These are phyloP conservation scores for Chymomyza caudatula DNA, from an alignment of 2,888 invertebrate genomes.

Conservation along the genomic window DNA sequence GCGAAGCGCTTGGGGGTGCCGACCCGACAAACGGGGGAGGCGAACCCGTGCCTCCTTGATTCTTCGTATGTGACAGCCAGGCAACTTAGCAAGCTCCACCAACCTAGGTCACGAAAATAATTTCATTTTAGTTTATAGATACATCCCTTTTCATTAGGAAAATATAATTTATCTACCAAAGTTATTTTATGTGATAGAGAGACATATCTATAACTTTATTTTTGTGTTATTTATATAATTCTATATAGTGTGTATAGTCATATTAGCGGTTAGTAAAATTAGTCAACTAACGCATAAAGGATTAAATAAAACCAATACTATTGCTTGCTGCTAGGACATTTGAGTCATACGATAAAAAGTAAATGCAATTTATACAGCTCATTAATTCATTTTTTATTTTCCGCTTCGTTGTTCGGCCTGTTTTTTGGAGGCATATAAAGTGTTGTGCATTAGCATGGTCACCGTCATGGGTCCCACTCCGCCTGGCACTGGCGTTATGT, in stretches of 20 bases:
- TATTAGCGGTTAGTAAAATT: slow-evolving; percentile 16
- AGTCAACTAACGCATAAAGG: slow-evolving; percentile 31
- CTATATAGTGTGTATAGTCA: slow-evolving; percentile 6
- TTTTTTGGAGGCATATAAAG: slow-evolving; percentile 85
- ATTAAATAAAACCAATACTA: slow-evolving; percentile 48
- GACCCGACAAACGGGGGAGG: too few species aligned
- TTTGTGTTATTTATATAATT: neutral
- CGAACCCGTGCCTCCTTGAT: too few species aligned
- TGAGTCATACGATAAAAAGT: neutral
- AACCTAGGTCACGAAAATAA: too few species aligned
- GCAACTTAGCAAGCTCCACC: too few species aligned
- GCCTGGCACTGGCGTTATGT: slow-evolving; percentile 95
- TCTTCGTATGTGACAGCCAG: too few species aligned
- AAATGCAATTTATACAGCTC: neutral
- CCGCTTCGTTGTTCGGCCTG: slow-evolving; percentile 48
- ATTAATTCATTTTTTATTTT: neutral
- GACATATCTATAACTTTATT: neutral
- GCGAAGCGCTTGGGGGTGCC: too few species aligned
- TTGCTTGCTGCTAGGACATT: neutral
- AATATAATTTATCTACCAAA: too few species aligned
- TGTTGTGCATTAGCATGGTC: slow-evolving; percentile 96
- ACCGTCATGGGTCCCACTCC: slow-evolving; percentile 99
- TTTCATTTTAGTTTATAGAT: too few species aligned
- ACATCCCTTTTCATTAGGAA: too few species aligned
- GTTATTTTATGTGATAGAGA: neutral